Conservation (phyloP, 2,888 invertebrate species). For the Phalangium opilio region DNA sequence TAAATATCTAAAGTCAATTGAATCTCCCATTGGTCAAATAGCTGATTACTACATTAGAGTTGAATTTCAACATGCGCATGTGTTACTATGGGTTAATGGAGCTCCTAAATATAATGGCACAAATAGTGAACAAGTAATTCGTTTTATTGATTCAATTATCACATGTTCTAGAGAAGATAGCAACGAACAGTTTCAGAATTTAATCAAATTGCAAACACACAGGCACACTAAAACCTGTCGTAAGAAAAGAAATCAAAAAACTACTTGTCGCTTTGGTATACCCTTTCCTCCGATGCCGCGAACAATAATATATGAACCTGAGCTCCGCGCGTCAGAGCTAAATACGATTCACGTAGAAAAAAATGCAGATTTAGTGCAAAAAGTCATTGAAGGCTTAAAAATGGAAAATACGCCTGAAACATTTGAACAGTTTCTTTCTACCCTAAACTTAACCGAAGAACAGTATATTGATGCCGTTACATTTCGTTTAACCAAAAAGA, state of each 20-base stretch:
- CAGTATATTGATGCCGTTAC: not conserved
- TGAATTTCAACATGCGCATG: no score
- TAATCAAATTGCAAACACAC: not conserved
- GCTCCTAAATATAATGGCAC: not conserved
- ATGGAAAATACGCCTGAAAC: no score
- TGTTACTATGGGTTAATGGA: constrained; percentile 4
- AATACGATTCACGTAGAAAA: not conserved
- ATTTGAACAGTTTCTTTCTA: no score
- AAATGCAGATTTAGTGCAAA: no score
- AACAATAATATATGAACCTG: not conserved
- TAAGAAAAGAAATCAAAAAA: not conserved
- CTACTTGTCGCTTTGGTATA: not conserved
- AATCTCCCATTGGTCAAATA: no score
- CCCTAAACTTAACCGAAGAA: not conserved
- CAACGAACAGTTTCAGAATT: not conserved
- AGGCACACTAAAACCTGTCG: not conserved
- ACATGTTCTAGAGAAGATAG: not conserved
- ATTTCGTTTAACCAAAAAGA: not conserved
- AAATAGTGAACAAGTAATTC: no score
- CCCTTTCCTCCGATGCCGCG: not conserved
- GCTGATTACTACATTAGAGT: no score
- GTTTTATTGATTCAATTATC: not conserved
- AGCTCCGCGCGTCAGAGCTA: not conserved
- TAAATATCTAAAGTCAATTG: not conserved
- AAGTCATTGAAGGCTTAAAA: no score